A percentile compares a stretch with the other conserved stretches of the same genome.
Conservation (phyloP, 1,140 invertebrate species). For the Cotesia vestalis region DNA sequence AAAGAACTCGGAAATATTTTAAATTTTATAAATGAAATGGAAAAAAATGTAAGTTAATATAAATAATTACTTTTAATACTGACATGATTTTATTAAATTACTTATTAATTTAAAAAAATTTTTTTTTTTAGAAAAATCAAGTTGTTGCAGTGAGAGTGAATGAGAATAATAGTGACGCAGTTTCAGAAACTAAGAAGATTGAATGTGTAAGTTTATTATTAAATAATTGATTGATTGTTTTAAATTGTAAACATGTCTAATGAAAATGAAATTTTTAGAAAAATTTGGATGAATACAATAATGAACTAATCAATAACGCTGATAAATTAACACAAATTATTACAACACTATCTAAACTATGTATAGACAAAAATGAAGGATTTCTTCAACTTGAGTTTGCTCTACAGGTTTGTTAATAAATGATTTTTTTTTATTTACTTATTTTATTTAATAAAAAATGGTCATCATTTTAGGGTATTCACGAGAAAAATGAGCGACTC, state of each 20-base stretch:
- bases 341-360: slow-evolving; percentile 46
- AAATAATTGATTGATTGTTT: no score
- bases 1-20: slow-evolving; percentile 43
- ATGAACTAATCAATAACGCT: slow-evolving; percentile 11
- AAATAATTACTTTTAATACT: slow-evolving; percentile 17
- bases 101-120: no score
- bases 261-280: slow-evolving; percentile 24
- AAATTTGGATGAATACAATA: neutral
- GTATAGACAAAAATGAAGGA: slow-evolving; percentile 45
- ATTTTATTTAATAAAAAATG: no score
- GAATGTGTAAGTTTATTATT: no score
- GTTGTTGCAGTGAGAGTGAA: no score
- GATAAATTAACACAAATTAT: slow-evolving; percentile 44
- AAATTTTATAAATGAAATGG: slow-evolving; percentile 35
- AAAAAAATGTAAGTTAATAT: slow-evolving; percentile 32
- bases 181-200: no score
- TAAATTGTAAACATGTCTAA: neutral
- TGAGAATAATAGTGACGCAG: no score
- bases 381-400: slow-evolving; percentile 40
- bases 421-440: slow-evolving; percentile 27
- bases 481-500: slow-evolving; percentile 9
- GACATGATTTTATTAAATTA: no score
- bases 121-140: no score
- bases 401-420: slow-evolving; percentile 33
- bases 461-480: neutral